These are phyloP conservation scores for Sphyrna mokarran DNA, from an alignment of 2,113 vertebrate genomes.

Conservation along the genomic window DNA sequence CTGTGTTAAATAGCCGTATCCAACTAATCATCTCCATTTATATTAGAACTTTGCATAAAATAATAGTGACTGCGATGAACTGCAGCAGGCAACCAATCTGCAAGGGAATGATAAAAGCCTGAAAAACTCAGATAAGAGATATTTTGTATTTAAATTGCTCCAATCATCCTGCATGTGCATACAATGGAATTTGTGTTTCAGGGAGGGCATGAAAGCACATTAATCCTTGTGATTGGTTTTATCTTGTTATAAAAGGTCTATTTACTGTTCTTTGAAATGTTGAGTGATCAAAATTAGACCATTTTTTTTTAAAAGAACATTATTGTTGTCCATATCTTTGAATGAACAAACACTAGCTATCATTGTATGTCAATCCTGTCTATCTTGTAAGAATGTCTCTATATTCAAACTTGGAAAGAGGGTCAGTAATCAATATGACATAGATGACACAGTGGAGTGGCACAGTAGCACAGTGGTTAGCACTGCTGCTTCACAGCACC, in stretches of 20 bases:
- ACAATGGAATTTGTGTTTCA: not conserved
- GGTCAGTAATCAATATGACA: no score
- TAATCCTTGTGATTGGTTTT: not conserved
- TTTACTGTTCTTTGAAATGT: not conserved
- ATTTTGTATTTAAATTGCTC: not conserved
- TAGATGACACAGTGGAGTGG: no score
- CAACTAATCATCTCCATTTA: not conserved
- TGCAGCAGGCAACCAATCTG: not conserved
- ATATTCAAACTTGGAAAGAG: not conserved
- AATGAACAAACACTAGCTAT: not conserved
- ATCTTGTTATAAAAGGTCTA: not conserved
- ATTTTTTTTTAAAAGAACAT: not conserved
- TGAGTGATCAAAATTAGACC: not conserved
- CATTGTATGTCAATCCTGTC: not conserved
- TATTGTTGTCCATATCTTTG: not conserved
- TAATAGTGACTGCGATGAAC: not conserved
- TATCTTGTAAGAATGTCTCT: not conserved
- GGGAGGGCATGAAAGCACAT: not conserved
- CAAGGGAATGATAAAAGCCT: not conserved
- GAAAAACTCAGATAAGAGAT: slow-evolving; percentile 15
- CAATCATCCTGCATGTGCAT: not conserved
- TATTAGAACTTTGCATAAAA: not conserved
- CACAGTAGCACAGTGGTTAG: no score
- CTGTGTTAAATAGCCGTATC: not conserved
- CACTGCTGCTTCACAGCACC: no score